Percentiles rank a stretch among this genome's conserved stretches.
Evolutionary conservation across 2,888 invertebrate species (phyloP).

Genomic region (Epinotia nisella): DNA sequence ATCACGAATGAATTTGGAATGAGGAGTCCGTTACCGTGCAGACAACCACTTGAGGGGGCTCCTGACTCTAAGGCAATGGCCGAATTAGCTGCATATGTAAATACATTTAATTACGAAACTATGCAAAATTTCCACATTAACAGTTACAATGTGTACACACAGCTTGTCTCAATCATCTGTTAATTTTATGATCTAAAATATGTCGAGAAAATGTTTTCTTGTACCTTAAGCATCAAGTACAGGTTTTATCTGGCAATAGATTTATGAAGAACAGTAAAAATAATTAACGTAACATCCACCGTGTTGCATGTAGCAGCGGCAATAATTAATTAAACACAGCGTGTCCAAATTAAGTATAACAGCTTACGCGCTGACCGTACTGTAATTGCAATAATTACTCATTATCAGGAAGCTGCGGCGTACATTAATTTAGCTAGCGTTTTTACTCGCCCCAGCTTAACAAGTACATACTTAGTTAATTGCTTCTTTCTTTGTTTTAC

Average conservation of each 20-base stretch:
- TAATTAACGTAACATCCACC: constrained; percentile 53
- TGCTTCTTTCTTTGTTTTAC: constrained; percentile 77
- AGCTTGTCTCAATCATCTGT: constrained; percentile 33
- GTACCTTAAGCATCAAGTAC: constrained; percentile 45
- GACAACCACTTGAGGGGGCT: not conserved
- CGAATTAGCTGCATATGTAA: constrained; percentile 25
- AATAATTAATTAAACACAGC: constrained; percentile 59
- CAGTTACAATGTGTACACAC: constrained; percentile 22
- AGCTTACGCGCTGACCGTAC: constrained; percentile 70
- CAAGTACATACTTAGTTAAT: constrained; percentile 82
- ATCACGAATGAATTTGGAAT: constrained; percentile 2
- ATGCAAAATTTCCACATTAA: constrained; percentile 35
- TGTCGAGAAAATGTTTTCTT: constrained; percentile 14
- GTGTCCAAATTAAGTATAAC: constrained; percentile 57
- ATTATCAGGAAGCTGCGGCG: constrained; percentile 79
- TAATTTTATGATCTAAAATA: constrained; percentile 23
- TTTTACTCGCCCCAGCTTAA: constrained; percentile 75
- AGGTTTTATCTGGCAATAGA: constrained; percentile 51
- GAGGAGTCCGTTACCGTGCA: not conserved
- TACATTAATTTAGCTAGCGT: constrained; percentile 75
- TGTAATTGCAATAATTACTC: constrained; percentile 79
- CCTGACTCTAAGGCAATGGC: constrained; percentile 18
- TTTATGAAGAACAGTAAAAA: constrained; percentile 50
- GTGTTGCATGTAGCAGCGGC: constrained; percentile 51
- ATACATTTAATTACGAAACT: constrained; percentile 36